Percentiles rank a stretch among this genome's conserved stretches.
phyloP scores from a whole-genome alignment of 2,797 vertebrate genomes.

The Triplophysa yarkandensis region DNA sequence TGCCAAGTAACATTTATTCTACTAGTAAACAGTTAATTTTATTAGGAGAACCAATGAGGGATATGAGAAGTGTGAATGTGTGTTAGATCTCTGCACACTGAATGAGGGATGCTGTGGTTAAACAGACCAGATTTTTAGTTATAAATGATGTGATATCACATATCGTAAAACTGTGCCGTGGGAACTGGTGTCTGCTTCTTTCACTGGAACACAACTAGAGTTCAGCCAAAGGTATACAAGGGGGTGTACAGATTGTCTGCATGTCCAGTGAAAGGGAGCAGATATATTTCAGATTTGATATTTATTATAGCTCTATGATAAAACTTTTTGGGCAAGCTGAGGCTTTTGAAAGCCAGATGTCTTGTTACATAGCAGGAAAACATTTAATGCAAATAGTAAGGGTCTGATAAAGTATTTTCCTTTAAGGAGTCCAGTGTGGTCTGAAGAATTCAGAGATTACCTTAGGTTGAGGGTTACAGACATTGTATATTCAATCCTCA shows the following conservation, averaged over 20 bases:
- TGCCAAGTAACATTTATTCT: too few relatives aligned
- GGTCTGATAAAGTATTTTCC: not conserved
- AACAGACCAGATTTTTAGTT: not conserved
- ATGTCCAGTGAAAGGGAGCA: not conserved
- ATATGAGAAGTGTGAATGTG: too few relatives aligned
- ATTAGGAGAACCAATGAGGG: not conserved
- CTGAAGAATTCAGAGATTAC: too few relatives aligned
- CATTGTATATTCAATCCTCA: too few relatives aligned
- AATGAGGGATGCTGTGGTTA: not conserved
- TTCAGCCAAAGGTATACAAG: slow-evolving; percentile 21
- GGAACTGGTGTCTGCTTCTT: slow-evolving; percentile 37
- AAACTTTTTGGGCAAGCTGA: not conserved
- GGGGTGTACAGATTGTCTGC: slow-evolving; percentile 18
- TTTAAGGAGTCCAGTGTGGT: too few relatives aligned
- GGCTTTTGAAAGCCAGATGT: not conserved
- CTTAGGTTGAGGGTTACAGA: too few relatives aligned
- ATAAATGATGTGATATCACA: slow-evolving; percentile 11
- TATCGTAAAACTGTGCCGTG: slow-evolving; percentile 35
- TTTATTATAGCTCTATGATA: too few relatives aligned
- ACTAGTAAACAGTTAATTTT: not conserved
- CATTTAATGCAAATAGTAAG: not conserved
- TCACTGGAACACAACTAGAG: slow-evolving; percentile 50
- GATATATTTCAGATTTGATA: not conserved
- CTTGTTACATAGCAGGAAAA: too few relatives aligned
- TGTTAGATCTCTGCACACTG: not conserved